Conservation (phyloP, 2,888 invertebrate species). For the Apodemia zela region DNA sequence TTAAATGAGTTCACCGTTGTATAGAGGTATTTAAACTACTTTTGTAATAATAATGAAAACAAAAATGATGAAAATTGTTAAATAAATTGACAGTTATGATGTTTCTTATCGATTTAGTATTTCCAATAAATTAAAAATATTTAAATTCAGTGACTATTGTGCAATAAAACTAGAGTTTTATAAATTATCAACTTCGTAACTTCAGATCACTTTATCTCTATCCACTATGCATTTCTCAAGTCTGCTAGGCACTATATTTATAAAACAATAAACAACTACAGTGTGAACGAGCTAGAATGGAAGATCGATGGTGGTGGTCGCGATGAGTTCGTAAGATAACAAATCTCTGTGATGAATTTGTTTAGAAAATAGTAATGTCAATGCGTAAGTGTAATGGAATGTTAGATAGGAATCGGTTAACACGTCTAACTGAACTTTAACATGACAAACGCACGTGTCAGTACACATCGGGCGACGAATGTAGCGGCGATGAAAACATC, state of each 20-base stretch:
- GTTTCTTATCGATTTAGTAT: too few species aligned
- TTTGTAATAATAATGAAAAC: too few species aligned
- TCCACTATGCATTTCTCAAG: slow-evolving; percentile 7
- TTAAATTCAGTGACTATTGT: too few species aligned
- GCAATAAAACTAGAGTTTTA: too few species aligned
- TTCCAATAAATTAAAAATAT: too few species aligned
- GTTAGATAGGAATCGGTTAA: slow-evolving; percentile 39
- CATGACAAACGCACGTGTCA: slow-evolving; percentile 54
- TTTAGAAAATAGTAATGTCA: slow-evolving; percentile 61
- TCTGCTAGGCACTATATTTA: slow-evolving; percentile 32
- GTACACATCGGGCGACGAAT: slow-evolving; percentile 34
- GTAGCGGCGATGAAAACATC: neutral
- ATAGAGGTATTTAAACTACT: too few species aligned
- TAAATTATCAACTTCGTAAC: neutral
- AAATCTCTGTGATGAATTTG: slow-evolving; percentile 75
- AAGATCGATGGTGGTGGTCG: slow-evolving; percentile 57
- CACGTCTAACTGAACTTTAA: slow-evolving; percentile 40
- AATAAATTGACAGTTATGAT: too few species aligned
- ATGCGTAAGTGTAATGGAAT: slow-evolving; percentile 51
- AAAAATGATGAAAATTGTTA: too few species aligned
- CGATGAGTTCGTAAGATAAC: slow-evolving; percentile 49
- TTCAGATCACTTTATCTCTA: neutral
- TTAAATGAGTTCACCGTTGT: too few species aligned
- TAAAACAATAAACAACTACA: slow-evolving; percentile 30
- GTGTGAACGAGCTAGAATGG: slow-evolving; percentile 58